Base-by-base conservation (phyloP, 2,113 vertebrate species). In the Thymallus thymallus region DNA sequence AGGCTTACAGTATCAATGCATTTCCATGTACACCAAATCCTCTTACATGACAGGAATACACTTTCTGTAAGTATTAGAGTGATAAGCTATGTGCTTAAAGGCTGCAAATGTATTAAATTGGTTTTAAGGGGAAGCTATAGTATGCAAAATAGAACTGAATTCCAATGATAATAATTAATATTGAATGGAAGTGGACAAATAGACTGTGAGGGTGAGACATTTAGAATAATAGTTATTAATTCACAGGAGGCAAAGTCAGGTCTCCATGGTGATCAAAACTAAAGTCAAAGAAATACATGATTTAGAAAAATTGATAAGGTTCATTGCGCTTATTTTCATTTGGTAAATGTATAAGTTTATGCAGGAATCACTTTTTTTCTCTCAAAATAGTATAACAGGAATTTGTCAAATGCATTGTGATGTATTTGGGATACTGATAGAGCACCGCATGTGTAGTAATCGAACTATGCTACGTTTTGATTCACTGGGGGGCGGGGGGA, bases 361-460 rank as follows among this genome's bases (percentile, higher is more conserved):
- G 23, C 62, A 64, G 26, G 4, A 62, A 63, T 56, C 3, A 10
- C 7, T 41, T 41, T 73, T 76, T 77, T n/a, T n/a, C n/a, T n/a
- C n/a, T 80, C 24, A 64, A 22, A 71, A 78, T 24, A 68, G 56
- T 35, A 69, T 30, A 14, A 16, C 71, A 26, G 26, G 26, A 26
- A n/a, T n/a, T 68, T 76, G 67, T 78, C 62, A 84, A 88, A 87
- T 89, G 81, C 83, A 78, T 77, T 87, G 84, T 89, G 88, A 90
- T 88, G 84, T 88, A 91, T 91, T 90, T 84, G 78, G 89, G 85
- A 77, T 89, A 85, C 20, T 2, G 48, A 67, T 60, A 68, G 71
- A 73, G 72, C 64, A 68, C 69, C 16, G 84, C 87, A 79, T 80
- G 84, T 76, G 46, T 84, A 85, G 84, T 81, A 68, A 82, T 86